Evolutionary conservation across 2,888 invertebrate species (phyloP).

Genomic region (Dasypolia templi): DNA sequence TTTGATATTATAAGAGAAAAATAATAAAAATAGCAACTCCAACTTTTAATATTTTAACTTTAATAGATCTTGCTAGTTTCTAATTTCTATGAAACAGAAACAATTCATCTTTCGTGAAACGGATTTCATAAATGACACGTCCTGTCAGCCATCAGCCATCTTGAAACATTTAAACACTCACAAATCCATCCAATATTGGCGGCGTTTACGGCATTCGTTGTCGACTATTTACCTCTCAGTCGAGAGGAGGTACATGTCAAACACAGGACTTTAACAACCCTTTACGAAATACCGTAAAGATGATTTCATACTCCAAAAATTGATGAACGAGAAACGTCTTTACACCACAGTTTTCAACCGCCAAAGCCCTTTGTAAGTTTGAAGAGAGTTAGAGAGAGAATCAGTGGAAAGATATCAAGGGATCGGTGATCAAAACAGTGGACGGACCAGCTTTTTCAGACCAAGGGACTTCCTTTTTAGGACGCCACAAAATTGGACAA

Average conservation of each 20-base stretch:
- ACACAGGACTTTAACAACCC: not conserved
- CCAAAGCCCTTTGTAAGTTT: not conserved
- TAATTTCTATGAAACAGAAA: not conserved
- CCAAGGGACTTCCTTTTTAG: not conserved
- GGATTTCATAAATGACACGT: not conserved
- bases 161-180: not conserved
- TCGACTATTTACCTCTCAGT: not conserved
- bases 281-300: not conserved
- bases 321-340: not conserved
- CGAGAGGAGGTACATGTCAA: not conserved
- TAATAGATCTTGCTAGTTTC: not conserved
- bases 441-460: not conserved
- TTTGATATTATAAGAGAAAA: not conserved
- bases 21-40: not conserved
- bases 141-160: too few species aligned
- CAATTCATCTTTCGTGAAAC: not conserved
- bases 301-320: too few species aligned
- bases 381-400: not conserved
- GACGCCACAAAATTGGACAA: not conserved
- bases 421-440: not conserved
- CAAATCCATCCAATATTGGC: not conserved
- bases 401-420: not conserved
- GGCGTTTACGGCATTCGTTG: not conserved
- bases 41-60: not conserved
- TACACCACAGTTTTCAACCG: too few species aligned